phyloP scores from a whole-genome alignment of 1,140 invertebrate species.

The Acromyrmex echinatior region DNA sequence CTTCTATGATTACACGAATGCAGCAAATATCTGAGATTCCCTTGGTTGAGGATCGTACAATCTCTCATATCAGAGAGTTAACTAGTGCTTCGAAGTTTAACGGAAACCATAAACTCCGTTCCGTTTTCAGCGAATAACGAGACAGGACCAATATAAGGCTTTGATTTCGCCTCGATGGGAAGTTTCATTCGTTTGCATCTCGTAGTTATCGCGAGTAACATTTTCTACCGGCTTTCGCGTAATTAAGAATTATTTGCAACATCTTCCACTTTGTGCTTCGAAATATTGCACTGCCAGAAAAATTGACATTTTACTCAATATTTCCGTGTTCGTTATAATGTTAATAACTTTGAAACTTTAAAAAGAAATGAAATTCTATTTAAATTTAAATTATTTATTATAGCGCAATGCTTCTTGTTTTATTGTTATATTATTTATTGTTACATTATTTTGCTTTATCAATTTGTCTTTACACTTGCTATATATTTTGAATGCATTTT shows the following conservation, averaged over 20 bases:
- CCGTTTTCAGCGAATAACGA: slow-evolving; percentile 1
- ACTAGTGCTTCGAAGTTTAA: slow-evolving; percentile 45
- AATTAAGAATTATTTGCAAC: slow-evolving; percentile 40
- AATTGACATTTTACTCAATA: not conserved
- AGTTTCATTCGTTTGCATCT: slow-evolving; percentile 29
- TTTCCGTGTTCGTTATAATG: not conserved
- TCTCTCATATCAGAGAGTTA: slow-evolving; percentile 15
- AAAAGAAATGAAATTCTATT: not conserved
- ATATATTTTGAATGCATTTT: not conserved
- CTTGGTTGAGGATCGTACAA: not conserved
- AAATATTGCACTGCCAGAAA: slow-evolving; percentile 25
- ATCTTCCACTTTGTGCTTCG: not conserved
- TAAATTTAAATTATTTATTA: not conserved
- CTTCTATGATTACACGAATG: not conserved
- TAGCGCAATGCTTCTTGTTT: not conserved
- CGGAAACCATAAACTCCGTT: slow-evolving; percentile 25
- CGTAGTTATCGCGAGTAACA: slow-evolving; percentile 25
- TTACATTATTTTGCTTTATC: not conserved
- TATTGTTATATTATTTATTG: no score
- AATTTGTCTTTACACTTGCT: not conserved
- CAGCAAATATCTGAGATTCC: not conserved
- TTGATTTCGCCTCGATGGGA: slow-evolving; percentile 7
- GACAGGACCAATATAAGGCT: slow-evolving; percentile 20
- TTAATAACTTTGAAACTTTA: not conserved
- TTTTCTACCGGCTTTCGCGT: not conserved